Conservation (phyloP, 2,797 vertebrate species). For the Naso thynnoides region DNA sequence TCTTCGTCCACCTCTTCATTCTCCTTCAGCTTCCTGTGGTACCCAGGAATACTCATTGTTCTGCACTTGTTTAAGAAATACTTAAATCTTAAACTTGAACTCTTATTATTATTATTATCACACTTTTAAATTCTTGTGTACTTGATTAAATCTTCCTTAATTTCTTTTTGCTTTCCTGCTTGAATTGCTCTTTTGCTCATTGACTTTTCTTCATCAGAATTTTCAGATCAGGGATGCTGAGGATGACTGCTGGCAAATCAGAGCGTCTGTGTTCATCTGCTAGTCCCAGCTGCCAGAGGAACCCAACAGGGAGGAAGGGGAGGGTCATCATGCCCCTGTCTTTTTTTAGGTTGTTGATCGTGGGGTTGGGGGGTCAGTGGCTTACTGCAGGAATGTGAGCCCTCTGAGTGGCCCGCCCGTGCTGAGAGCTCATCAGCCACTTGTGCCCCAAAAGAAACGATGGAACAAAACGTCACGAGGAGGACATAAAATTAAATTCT, state of each 20-base stretch:
- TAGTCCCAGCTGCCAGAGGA: constrained; percentile 72
- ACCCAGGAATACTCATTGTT: constrained; percentile 90
- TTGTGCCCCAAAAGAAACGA: constrained; percentile 84
- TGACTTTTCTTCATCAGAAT: constrained; percentile 26
- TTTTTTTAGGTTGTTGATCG: constrained; percentile 90
- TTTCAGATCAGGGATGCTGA: constrained; percentile 34
- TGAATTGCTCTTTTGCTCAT: background rate
- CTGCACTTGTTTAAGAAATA: background rate
- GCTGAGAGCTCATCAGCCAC: constrained; percentile 78
- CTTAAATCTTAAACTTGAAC: background rate
- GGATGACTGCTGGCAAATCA: background rate
- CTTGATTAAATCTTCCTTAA: background rate
- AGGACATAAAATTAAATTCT: constrained; percentile 38
- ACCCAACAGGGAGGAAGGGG: constrained; percentile 80
- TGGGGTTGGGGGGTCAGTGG: constrained; percentile 87
- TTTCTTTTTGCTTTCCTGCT: background rate
- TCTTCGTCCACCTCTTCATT: constrained; percentile 93
- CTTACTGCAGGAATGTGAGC: constrained; percentile 89
- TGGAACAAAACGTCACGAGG: constrained; percentile 69
- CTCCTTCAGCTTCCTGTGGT: constrained; percentile 88
- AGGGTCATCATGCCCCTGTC: constrained; percentile 54
- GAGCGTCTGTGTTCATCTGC: constrained; percentile 74
- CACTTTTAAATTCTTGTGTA: background rate
- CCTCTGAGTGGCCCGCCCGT: constrained; percentile 80
- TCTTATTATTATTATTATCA: background rate